Conservation (phyloP, 1,140 invertebrate genomes). For the Magallana angulata region DNA sequence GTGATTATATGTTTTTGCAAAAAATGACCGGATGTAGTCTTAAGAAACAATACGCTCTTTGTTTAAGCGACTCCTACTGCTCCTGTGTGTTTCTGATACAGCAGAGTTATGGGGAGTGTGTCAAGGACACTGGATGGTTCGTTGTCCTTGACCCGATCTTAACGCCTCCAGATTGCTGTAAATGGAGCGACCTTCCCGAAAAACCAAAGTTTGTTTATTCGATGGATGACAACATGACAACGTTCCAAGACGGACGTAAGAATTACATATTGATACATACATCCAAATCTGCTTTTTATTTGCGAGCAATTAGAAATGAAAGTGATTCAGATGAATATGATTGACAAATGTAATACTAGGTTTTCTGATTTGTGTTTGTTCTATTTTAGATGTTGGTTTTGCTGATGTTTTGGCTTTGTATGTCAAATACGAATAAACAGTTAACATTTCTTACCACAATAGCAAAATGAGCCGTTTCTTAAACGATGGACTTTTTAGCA, state of each 20-base stretch:
- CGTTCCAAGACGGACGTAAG: not conserved
- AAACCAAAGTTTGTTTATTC: conserved; percentile 16
- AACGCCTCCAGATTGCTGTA: not conserved
- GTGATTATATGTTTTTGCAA: no score
- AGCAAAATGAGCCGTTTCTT: no score
- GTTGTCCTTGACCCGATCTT: not conserved
- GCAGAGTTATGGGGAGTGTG: not conserved
- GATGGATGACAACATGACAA: not conserved
- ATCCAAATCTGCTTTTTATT: not conserved
- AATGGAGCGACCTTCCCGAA: not conserved
- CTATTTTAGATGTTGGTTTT: not conserved
- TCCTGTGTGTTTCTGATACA: not conserved
- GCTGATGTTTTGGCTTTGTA: not conserved
- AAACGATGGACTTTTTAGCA: no score
- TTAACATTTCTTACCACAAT: not conserved
- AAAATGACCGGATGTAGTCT: no score
- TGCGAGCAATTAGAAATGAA: not conserved
- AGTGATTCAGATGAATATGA: not conserved
- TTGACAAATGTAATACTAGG: not conserved
- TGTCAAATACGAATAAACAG: not conserved
- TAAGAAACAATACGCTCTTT: not conserved
- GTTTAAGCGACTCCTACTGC: not conserved
- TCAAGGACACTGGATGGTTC: not conserved
- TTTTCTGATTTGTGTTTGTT: not conserved
- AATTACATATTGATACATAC: not conserved